Evolutionary conservation across 2,797 vertebrate species (phyloP).

Genomic region (Tarsius wallacei): DNA sequence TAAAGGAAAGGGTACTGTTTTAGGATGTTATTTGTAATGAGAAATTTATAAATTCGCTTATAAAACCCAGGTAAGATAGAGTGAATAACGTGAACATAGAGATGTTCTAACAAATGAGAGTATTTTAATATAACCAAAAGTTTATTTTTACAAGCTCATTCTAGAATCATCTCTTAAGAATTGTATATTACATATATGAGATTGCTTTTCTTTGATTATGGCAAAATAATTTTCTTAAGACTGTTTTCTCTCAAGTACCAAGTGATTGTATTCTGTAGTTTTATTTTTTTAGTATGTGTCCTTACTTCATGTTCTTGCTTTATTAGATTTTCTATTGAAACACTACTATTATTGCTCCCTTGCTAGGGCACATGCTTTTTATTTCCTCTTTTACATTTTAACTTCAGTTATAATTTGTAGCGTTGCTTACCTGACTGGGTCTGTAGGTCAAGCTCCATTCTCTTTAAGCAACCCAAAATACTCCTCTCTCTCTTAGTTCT

Average conservation of each 20-base stretch:
- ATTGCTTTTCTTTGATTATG: slow-evolving; percentile 52
- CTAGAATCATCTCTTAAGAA: slow-evolving; percentile 64
- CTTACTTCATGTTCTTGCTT: slow-evolving; percentile 39
- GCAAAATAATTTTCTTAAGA: slow-evolving; percentile 61
- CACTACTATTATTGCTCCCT: not conserved
- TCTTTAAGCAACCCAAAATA: slow-evolving; percentile 11
- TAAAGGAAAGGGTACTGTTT: not conserved
- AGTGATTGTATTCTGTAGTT: slow-evolving; percentile 52
- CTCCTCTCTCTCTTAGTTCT: not conserved
- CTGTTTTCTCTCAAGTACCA: slow-evolving; percentile 62
- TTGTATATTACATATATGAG: not conserved
- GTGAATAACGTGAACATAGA: not conserved
- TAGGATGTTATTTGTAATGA: not conserved
- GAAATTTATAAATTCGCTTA: slow-evolving; percentile 22
- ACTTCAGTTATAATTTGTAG: not conserved
- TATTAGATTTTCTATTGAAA: slow-evolving; percentile 26
- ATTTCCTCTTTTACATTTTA: slow-evolving; percentile 62
- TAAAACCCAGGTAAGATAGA: slow-evolving; percentile 46
- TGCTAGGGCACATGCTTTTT: not conserved
- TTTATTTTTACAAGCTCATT: slow-evolving; percentile 50
- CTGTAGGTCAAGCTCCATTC: slow-evolving; percentile 24
- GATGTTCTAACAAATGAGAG: slow-evolving; percentile 15
- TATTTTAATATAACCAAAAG: slow-evolving; percentile 48
- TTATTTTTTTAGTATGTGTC: slow-evolving; percentile 40
- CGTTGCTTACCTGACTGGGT: not conserved